A percentile compares a stretch with the other conserved stretches of the same genome.
Evolutionary conservation across 2,797 vertebrate genomes (phyloP).

Genomic region (Enteromius viviparus): DNA sequence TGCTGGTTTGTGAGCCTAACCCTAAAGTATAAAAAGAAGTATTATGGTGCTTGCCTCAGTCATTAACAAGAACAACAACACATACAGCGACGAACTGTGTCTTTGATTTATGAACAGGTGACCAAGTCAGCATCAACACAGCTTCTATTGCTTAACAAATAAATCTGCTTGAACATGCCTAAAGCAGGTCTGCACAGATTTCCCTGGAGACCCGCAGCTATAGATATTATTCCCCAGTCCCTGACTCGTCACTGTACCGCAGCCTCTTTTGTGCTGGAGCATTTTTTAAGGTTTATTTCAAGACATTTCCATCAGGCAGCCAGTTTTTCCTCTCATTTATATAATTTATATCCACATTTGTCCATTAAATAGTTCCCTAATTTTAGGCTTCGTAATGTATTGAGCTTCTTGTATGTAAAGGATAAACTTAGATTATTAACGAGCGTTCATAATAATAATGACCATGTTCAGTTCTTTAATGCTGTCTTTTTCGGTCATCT

Average conservation of each 20-base stretch:
- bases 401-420: neutral
- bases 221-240: conserved; percentile 43
- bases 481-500: conserved; percentile 15
- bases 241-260: conserved; percentile 27
- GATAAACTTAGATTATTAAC: neutral
- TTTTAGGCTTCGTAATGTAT: neutral
- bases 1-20: neutral
- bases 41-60: neutral
- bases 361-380: neutral
- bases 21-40: neutral
- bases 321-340: neutral
- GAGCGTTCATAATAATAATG: conserved; percentile 6
- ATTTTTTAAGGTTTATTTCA: conserved; percentile 12
- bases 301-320: neutral
- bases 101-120: conserved; percentile 31
- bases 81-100: neutral
- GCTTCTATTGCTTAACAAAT: conserved; percentile 50
- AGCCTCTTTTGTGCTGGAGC: conserved; percentile 16
- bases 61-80: conserved; percentile 13
- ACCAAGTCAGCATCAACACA: conserved; percentile 24
- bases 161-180: conserved; percentile 49
- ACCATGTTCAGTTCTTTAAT: neutral
- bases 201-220: conserved; percentile 64
- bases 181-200: conserved; percentile 59
- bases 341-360: conserved; percentile 5